These are phyloP conservation scores for Microhierax caerulescens DNA, from an alignment of 2,797 vertebrate genomes.

Conservation along the genomic window DNA sequence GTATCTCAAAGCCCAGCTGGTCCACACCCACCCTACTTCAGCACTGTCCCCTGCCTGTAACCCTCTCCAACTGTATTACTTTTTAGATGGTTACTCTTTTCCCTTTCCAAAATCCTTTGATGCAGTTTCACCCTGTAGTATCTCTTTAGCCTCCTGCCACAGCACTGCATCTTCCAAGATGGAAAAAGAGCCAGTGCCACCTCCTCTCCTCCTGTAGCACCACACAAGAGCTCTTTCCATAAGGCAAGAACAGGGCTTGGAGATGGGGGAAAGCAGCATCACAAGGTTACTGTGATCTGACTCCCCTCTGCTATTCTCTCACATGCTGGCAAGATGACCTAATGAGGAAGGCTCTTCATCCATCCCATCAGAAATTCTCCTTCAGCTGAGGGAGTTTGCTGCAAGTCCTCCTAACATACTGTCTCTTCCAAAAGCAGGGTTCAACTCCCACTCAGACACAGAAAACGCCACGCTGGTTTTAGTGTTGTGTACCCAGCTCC, in stretches of 20 bases:
- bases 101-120: background rate
- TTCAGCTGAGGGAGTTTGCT: background rate
- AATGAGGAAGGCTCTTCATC: background rate
- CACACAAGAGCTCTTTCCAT: background rate
- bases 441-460: background rate
- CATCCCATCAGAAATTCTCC: background rate
- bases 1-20: background rate
- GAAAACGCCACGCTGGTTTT: background rate
- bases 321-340: background rate
- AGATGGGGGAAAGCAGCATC: background rate
- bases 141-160: background rate
- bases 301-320: background rate
- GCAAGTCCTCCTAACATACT: background rate
- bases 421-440: background rate
- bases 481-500: rapidly evolving
- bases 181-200: background rate
- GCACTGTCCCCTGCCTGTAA: background rate
- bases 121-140: background rate
- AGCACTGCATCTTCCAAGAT: background rate
- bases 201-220: background rate
- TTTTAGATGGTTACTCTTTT: background rate
- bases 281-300: no score
- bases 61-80: background rate
- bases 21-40: background rate
- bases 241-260: background rate